Base-by-base conservation (phyloP, 2,113 vertebrate species). In the Ptilorrhoa leucosticta region DNA sequence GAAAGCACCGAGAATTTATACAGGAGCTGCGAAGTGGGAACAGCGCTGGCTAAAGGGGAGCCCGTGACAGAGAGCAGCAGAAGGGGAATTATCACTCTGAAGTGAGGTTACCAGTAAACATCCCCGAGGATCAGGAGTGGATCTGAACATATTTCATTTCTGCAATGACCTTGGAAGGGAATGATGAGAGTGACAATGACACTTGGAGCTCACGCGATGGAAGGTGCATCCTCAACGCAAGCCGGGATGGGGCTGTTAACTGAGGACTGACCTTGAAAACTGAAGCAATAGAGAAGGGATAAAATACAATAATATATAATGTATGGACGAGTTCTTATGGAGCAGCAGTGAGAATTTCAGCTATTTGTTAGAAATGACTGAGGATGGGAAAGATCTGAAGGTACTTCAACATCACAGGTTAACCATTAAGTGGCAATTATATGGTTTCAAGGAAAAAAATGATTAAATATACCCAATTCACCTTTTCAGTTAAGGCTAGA, bases 121-220 rank as follows among this genome's bases (percentile, higher is more conserved):
- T 60, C 77, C 76, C 89, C 0, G 3, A 92, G 87, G 87, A 92
- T 66, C 57, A 40, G 77, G 60, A 60, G 65, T 37, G 61, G 65
- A 85, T 51, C 44, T 60, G 87, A 87, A 56, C 56, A 48, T 82
- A 79, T 84, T 95, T 95, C 72, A 94, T 89, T 75, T 68, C 69
- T 68, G n/a, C 68, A 19, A 7, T 87, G 94, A 95, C 93, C 94
- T 91, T 89, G 95, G 83, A 44, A 94, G 53, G 86, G 69, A 82
- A n/a, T 3, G 10, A 23, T 4, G 68, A 89, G 37, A 3, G 8
- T 56, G 79, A 31, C 80, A 81, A 68, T 56, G 86, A 45, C 87
- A 68, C 75, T 75, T 2, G 11, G 12, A 53, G 88, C 82, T 80
- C 70, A 10, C 0, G 1, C 0, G 2, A 44, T 7, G 60, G 77